phyloP scores from a whole-genome alignment of 2,797 vertebrate genomes.

The Sebastiscus albofasciatus region DNA sequence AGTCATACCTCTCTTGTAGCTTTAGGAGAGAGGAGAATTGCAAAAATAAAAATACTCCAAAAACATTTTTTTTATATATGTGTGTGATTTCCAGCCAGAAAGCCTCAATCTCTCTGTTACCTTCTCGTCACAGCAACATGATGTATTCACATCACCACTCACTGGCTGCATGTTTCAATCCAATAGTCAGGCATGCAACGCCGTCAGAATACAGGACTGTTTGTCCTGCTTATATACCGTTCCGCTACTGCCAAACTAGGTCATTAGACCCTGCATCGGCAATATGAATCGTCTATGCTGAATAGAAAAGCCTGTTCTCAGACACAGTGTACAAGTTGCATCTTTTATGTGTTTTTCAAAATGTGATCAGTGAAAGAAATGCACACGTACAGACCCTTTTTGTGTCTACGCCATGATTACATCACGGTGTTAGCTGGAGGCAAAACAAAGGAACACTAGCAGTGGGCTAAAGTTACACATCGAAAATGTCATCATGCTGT shows the following conservation, averaged over 20 bases:
- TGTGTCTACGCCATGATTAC: too few relatives aligned
- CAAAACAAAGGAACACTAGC: too few relatives aligned
- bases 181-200: not conserved
- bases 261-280: not conserved
- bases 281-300: not conserved
- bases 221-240: conserved; percentile 1
- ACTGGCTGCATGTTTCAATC: not conserved
- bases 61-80: not conserved
- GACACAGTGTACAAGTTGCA: not conserved
- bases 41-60: not conserved
- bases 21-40: not conserved
- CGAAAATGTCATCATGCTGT: too few relatives aligned
- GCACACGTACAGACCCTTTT: too few relatives aligned
- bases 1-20: not conserved
- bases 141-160: conserved; percentile 17
- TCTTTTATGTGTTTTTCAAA: not conserved
- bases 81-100: conserved; percentile 6
- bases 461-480: too few relatives aligned
- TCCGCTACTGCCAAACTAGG: not conserved
- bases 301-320: not conserved
- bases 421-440: too few relatives aligned
- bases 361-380: not conserved
- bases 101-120: conserved; percentile 9
- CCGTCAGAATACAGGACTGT: not conserved
- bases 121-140: not conserved